phyloP scores from a whole-genome alignment of 2,113 vertebrate species.

The Brachypodius melanocephalos region DNA sequence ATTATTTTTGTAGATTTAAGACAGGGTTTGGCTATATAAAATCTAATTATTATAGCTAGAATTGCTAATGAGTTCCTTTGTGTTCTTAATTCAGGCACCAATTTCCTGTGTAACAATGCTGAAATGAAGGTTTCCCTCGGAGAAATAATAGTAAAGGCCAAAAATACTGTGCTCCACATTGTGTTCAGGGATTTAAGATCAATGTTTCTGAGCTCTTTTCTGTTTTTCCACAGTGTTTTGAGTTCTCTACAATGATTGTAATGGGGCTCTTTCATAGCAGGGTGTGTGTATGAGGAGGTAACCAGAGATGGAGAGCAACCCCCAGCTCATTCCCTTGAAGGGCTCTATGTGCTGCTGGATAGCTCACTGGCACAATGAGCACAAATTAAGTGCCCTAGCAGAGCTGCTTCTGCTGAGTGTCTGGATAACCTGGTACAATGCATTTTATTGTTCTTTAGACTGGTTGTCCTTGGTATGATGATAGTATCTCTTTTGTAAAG shows the following conservation, averaged over 20 bases:
- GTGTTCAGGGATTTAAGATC: not conserved
- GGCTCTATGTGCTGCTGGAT: not conserved
- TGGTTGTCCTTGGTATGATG: not conserved
- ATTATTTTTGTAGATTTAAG: not conserved
- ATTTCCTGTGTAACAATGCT: not conserved
- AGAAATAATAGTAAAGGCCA: not conserved
- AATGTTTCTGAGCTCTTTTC: not conserved
- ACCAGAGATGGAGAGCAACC: not conserved
- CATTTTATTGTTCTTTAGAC: not conserved
- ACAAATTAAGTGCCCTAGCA: not conserved
- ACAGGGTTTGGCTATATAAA: not conserved
- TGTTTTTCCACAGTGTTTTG: not conserved
- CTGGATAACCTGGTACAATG: not conserved
- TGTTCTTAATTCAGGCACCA: not conserved
- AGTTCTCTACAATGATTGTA: not conserved
- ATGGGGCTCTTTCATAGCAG: not conserved
- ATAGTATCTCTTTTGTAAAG: not conserved
- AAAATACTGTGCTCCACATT: not conserved
- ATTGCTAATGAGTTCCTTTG: not conserved
- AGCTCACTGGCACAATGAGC: not conserved
- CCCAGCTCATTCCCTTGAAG: not conserved
- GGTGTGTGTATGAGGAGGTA: not conserved
- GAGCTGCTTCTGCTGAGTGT: not conserved
- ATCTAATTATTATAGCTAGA: not conserved
- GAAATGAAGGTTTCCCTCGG: not conserved